Percentiles rank a stretch among this genome's conserved stretches.
phyloP scores from a whole-genome alignment of 2,797 vertebrate genomes.

The Pristis pectinata region DNA sequence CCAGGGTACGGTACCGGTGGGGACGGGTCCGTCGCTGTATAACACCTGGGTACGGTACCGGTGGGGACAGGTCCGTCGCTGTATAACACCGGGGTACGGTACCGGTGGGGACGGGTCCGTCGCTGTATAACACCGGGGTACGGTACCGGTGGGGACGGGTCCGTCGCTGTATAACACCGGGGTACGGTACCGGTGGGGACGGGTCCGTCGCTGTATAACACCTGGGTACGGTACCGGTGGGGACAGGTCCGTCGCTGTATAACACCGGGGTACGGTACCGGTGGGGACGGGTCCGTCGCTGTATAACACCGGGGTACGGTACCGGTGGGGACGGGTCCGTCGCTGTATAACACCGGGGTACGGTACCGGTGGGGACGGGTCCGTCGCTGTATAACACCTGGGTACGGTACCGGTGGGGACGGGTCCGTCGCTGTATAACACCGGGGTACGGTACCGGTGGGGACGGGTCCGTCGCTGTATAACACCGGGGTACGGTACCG shows the following conservation, averaged over 20 bases:
- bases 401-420: neutral
- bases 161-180: neutral
- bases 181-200: neutral
- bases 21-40: neutral
- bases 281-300: neutral
- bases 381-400: neutral
- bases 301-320: neutral
- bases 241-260: neutral
- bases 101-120: neutral
- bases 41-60: neutral
- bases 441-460: neutral
- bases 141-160: neutral
- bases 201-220: neutral
- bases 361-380: neutral
- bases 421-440: neutral
- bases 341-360: neutral
- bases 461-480: neutral
- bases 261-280: neutral
- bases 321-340: neutral
- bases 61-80: neutral
- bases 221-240: neutral
- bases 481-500: slow-evolving; percentile 3
- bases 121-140: neutral
- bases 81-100: neutral
- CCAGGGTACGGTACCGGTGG: too few relatives aligned